Evolutionary conservation across 2,113 vertebrate species (phyloP), one percentile per base, ranked within the genome.

Genomic region (Merops nubicus): DNA sequence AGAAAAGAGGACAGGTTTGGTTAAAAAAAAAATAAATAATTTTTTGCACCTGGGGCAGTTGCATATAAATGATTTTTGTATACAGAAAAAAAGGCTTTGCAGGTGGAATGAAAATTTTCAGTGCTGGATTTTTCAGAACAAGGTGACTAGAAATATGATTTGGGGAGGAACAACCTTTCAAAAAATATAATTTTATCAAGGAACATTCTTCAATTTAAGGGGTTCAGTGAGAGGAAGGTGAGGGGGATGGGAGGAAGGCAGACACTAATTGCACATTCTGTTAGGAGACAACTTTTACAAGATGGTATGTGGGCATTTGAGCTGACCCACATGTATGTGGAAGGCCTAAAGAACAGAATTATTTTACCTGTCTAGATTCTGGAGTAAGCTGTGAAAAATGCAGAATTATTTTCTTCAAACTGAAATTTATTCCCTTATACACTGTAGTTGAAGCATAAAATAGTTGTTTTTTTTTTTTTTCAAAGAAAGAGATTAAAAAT

Each of bases 401-500:
- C 12, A 69, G 12, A 12, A 36, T 33, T 82, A 79, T 81, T 82
- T 76, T 22, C 33, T 67, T 81, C 51, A 88, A 72, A 23, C 12
- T 2, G 43, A 75, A 31, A 53, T 89, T 23, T 67, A 51, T 64
- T 89, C 14, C 11, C 15, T 86, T 75, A n/a, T 34, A 76, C 3
- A 31, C 15, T 34, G 9, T 65, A 86, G 51, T 84, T 38, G 9
- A 26, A 33, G 26, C 10, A 82, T 15, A 78, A 80, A 87, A 68
- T 17, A 83, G 15, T 53, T n/a, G n/a, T n/a, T n/a, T n/a, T n/a
- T n/a, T n/a, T n/a, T n/a, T n/a, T 87, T 16, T 95, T 90, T n/a
- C 62, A 93, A 75, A 84, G 38, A 84, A 72, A 86, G 15, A 84
- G 60, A 62, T 92, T 72, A 87, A 93, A 96, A 92, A 86, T 50